Percentiles rank a stretch among this genome's conserved stretches.
Evolutionary conservation across 2,797 vertebrate species (phyloP).

Genomic region (Microctenopoma steveboyesi): DNA sequence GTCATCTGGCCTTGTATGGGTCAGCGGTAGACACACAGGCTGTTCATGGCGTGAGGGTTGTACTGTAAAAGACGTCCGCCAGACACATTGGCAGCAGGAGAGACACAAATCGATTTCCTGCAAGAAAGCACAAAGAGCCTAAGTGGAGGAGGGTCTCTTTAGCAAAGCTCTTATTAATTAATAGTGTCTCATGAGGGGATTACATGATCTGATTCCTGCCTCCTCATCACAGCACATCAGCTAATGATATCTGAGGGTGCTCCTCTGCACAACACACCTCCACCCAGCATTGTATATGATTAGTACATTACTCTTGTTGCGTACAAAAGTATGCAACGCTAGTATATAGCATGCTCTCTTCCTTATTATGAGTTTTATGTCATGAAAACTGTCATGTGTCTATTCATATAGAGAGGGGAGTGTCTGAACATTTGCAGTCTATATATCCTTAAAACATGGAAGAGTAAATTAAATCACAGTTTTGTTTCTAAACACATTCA

Average conservation of each 20-base stretch:
- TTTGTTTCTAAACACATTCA: not conserved
- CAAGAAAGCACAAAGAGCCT: conserved; percentile 71
- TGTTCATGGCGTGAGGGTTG: conserved; percentile 67
- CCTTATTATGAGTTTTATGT: conserved; percentile 46
- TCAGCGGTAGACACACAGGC: conserved; percentile 74
- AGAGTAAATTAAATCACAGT: too few relatives aligned
- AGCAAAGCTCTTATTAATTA: conserved; percentile 81
- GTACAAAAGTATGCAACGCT: conserved; percentile 32
- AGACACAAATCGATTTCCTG: conserved; percentile 79
- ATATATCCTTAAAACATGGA: too few relatives aligned
- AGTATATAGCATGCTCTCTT: conserved; percentile 40
- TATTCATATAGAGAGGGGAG: conserved; percentile 25
- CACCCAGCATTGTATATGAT: conserved; percentile 37
- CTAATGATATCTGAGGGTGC: conserved; percentile 79
- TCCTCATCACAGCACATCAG: conserved; percentile 75
- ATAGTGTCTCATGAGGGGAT: conserved; percentile 79
- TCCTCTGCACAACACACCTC: conserved; percentile 54
- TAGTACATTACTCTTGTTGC: conserved; percentile 22
- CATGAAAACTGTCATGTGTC: conserved; percentile 34
- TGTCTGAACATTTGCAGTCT: conserved; percentile 7
- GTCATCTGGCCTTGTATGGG: conserved; percentile 65
- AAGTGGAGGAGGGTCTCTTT: conserved; percentile 72
- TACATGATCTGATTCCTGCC: conserved; percentile 80
- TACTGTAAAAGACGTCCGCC: conserved; percentile 79
- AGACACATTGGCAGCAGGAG: conserved; percentile 82